phyloP scores from a whole-genome alignment of 1,140 invertebrate species.

The Colletes gigas region DNA sequence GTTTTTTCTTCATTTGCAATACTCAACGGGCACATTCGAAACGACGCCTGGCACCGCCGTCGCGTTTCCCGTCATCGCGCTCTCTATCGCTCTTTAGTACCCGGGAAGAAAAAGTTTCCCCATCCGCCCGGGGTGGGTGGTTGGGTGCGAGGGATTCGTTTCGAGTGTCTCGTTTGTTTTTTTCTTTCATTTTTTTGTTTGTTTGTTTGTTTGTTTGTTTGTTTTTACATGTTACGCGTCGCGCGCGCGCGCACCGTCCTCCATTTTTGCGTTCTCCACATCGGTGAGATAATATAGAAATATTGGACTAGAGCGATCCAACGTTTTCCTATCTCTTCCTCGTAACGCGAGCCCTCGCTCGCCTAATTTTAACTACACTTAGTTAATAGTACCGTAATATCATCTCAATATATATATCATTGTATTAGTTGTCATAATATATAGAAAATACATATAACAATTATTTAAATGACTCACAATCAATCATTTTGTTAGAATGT shows the following conservation, averaged over 20 bases:
- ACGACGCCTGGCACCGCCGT: constrained; percentile 51
- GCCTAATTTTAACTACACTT: constrained; percentile 77
- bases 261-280: constrained; percentile 28
- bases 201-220: constrained; percentile 36
- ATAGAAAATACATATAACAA: constrained; percentile 81
- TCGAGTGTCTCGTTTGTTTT: constrained; percentile 65
- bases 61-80: background rate
- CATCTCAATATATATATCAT: constrained; percentile 76
- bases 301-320: constrained; percentile 72
- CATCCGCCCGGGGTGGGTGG: background rate
- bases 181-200: constrained; percentile 20
- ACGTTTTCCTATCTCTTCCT: constrained; percentile 53
- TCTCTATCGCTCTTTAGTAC: background rate
- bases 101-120: constrained; percentile 44
- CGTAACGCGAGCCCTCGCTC: constrained; percentile 59
- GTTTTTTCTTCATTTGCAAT: constrained; percentile 59
- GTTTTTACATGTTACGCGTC: constrained; percentile 52
- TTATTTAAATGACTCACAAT: constrained; percentile 80
- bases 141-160: constrained; percentile 51
- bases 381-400: constrained; percentile 78
- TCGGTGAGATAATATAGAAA: constrained; percentile 71
- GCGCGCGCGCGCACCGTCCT: constrained; percentile 33
- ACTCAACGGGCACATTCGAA: constrained; percentile 62
- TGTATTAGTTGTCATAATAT: constrained; percentile 76
- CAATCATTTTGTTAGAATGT: constrained; percentile 72